Evolutionary conservation across 2,888 invertebrate species (phyloP).

Genomic region (Drosophila kambysellisi): DNA sequence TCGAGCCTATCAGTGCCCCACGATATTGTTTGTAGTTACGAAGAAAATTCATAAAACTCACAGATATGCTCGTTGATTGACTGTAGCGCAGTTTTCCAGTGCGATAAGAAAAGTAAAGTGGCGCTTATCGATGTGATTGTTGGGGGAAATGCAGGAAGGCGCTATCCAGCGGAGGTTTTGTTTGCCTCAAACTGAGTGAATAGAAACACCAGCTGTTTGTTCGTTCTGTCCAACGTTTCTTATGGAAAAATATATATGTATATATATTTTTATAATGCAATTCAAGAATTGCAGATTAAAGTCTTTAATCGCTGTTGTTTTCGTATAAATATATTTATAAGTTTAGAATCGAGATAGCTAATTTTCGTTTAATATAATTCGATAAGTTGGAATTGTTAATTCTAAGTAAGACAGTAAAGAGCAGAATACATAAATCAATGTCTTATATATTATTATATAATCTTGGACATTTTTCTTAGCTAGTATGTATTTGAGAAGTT

Average conservation of each 20-base stretch:
- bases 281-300: neutral
- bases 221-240: neutral
- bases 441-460: neutral
- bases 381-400: neutral
- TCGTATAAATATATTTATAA: neutral
- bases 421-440: neutral
- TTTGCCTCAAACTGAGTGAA: slow-evolving; percentile 16
- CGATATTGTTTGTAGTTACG: neutral
- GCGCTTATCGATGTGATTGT: slow-evolving; percentile 56
- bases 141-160: slow-evolving; percentile 37
- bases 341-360: neutral
- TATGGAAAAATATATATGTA: neutral
- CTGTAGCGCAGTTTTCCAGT: slow-evolving; percentile 58
- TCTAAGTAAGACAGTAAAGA: neutral
- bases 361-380: neutral
- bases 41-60: accelerated
- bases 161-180: slow-evolving; percentile 2
- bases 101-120: slow-evolving; percentile 62
- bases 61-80: neutral
- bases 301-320: neutral
- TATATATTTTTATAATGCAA: neutral
- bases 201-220: slow-evolving; percentile 7
- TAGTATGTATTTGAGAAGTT: neutral
- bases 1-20: neutral
- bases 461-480: neutral